Evolutionary conservation across 2,888 invertebrate genomes (phyloP).

Genomic region (Margaritifera margaritifera): DNA sequence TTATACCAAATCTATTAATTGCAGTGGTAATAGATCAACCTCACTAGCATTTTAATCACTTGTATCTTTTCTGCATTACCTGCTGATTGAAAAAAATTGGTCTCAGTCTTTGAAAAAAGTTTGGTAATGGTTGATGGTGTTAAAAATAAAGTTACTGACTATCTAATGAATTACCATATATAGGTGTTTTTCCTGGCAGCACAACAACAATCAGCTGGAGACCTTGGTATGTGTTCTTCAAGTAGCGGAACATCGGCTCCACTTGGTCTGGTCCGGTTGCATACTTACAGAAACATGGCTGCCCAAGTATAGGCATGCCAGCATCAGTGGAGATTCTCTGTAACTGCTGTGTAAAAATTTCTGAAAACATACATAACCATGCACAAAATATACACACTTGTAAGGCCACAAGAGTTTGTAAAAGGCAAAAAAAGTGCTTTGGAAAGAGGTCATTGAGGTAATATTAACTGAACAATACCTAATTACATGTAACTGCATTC

Average conservation of each 20-base stretch:
- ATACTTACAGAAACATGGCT: slow-evolving; percentile 97
- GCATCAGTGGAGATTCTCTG: slow-evolving; percentile 99
- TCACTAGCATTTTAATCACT: too few relatives aligned
- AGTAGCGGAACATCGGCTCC: slow-evolving; percentile 99
- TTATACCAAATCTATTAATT: too few relatives aligned
- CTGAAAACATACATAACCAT: slow-evolving; percentile 73
- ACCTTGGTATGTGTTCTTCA: slow-evolving; percentile 96
- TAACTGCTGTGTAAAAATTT: slow-evolving; percentile 96
- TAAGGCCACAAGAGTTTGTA: not conserved
- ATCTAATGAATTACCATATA: slow-evolving; percentile 90
- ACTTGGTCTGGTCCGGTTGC: slow-evolving; percentile 99
- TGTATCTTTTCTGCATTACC: too few relatives aligned
- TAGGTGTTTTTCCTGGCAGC: slow-evolving; percentile 98
- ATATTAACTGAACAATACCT: slow-evolving; percentile 1
- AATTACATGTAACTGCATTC: not conserved
- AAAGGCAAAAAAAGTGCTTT: too few relatives aligned
- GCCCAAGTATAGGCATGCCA: slow-evolving; percentile 99
- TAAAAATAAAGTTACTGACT: not conserved
- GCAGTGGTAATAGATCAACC: too few relatives aligned
- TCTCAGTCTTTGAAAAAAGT: too few relatives aligned
- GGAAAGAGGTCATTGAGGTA: not conserved
- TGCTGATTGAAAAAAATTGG: too few relatives aligned
- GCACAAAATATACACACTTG: too few relatives aligned
- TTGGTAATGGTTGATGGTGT: too few relatives aligned
- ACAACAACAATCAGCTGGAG: slow-evolving; percentile 98